Conservation (phyloP, 2,797 vertebrate species). For the Oophaga sylvatica region DNA sequence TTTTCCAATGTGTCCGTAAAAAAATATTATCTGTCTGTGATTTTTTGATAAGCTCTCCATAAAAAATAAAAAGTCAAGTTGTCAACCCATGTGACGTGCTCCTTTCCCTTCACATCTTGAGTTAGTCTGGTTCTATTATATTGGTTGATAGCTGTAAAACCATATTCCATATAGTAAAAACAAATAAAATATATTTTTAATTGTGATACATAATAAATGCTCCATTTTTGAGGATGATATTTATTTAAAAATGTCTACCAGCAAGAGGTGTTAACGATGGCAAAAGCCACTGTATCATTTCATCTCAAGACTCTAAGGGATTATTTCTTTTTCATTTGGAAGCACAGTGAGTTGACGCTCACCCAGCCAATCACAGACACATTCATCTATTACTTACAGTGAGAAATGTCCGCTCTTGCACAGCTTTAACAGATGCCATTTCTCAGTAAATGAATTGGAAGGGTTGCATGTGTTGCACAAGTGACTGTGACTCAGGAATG, state of each 20-base stretch:
- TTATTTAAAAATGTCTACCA: background rate
- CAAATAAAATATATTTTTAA: background rate
- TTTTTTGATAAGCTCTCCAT: no score
- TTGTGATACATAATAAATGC: background rate
- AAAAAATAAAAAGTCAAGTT: no score
- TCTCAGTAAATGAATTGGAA: slow-evolving; percentile 58
- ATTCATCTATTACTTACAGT: slow-evolving; percentile 37
- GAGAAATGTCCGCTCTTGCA: slow-evolving; percentile 25
- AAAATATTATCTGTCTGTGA: no score
- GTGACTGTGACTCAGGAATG: slow-evolving; percentile 54
- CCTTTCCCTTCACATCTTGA: no score
- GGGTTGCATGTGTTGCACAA: slow-evolving; percentile 53
- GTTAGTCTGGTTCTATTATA: no score
- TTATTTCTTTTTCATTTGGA: slow-evolving; percentile 4
- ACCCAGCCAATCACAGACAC: slow-evolving; percentile 44
- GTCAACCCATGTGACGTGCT: no score
- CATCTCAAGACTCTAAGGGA: slow-evolving; percentile 13
- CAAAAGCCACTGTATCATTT: background rate
- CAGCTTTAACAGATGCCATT: slow-evolving; percentile 37
- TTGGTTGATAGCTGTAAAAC: no score
- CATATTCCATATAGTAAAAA: no score
- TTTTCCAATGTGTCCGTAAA: no score
- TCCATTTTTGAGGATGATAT: background rate
- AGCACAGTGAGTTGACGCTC: slow-evolving; percentile 3
- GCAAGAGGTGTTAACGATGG: background rate